Conservation (phyloP, 2,888 invertebrate genomes). For the Loripinus fragilis region DNA sequence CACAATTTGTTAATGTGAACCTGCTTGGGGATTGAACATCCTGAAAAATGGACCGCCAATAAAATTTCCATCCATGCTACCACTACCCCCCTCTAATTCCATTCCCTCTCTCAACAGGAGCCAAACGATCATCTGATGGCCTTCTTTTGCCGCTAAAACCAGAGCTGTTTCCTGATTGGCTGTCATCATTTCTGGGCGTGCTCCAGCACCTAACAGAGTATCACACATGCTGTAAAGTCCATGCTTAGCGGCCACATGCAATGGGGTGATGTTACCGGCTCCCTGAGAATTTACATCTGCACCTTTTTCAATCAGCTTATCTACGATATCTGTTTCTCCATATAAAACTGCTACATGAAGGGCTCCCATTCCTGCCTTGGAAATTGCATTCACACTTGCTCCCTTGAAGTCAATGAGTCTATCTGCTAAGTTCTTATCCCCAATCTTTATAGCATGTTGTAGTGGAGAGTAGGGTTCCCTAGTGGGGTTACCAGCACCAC, state of each 20-base stretch:
- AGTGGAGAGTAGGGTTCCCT: conserved; percentile 45
- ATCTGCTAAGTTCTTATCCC: conserved; percentile 38
- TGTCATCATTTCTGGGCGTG: conserved; percentile 47
- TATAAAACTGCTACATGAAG: conserved; percentile 58
- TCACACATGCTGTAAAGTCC: conserved; percentile 50
- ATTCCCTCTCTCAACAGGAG: conserved; percentile 53
- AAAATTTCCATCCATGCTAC: not conserved
- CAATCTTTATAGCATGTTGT: conserved; percentile 48
- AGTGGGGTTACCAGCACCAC: conserved; percentile 8
- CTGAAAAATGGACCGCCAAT: not conserved
- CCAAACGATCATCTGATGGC: conserved; percentile 48
- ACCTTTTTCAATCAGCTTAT: conserved; percentile 38
- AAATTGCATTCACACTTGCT: conserved; percentile 40
- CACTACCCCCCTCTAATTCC: conserved; percentile 31
- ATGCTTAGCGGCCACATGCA: conserved; percentile 56
- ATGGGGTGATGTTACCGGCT: conserved; percentile 43
- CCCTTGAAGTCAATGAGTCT: conserved; percentile 35
- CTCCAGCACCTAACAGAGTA: conserved; percentile 47
- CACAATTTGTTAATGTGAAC: too few relatives aligned
- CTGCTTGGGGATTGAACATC: not conserved
- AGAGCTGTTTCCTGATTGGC: conserved; percentile 50
- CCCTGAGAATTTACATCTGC: conserved; percentile 49
- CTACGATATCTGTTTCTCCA: conserved; percentile 36
- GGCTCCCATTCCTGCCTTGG: conserved; percentile 50
- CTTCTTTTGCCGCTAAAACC: conserved; percentile 54